Percentiles rank a stretch among this genome's conserved stretches.
Evolutionary conservation across 2,797 vertebrate genomes (phyloP).

Genomic region (Eospalax fontanierii): DNA sequence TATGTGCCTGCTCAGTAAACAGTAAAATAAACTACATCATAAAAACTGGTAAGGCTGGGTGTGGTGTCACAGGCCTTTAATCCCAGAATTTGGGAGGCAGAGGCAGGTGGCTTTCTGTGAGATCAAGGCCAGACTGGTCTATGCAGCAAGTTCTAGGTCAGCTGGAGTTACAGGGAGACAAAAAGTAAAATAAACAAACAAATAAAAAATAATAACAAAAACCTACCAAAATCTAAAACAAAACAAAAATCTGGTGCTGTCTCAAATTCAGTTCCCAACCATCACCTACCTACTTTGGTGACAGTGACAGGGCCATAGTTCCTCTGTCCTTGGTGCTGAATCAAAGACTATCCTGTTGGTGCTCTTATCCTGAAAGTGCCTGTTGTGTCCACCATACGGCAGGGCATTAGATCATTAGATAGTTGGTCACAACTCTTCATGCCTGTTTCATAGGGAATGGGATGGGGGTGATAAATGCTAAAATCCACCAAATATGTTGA

Average conservation of each 20-base stretch:
- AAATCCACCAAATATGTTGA: neutral
- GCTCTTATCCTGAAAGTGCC: neutral
- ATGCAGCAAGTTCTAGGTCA: no score
- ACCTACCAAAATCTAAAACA: no score
- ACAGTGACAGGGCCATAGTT: rapidly evolving
- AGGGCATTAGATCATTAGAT: neutral
- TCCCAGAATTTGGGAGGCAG: no score
- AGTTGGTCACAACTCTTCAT: neutral
- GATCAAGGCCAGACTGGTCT: no score
- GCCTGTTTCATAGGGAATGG: neutral
- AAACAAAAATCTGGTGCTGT: neutral
- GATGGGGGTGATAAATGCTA: neutral
- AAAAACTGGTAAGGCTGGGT: neutral
- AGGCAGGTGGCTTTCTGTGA: no score
- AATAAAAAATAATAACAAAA: no score
- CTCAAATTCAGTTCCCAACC: neutral
- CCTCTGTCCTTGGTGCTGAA: slow-evolving; percentile 82
- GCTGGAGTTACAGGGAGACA: no score
- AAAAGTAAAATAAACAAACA: no score
- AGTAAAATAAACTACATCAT: slow-evolving; percentile 14
- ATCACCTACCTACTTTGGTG: neutral
- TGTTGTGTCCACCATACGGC: neutral
- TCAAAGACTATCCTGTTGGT: neutral
- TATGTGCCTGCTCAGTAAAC: neutral
- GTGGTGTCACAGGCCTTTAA: no score